These are phyloP conservation scores for Andrena cerasifolii DNA, from an alignment of 1,140 invertebrate species.

Conservation along the genomic window DNA sequence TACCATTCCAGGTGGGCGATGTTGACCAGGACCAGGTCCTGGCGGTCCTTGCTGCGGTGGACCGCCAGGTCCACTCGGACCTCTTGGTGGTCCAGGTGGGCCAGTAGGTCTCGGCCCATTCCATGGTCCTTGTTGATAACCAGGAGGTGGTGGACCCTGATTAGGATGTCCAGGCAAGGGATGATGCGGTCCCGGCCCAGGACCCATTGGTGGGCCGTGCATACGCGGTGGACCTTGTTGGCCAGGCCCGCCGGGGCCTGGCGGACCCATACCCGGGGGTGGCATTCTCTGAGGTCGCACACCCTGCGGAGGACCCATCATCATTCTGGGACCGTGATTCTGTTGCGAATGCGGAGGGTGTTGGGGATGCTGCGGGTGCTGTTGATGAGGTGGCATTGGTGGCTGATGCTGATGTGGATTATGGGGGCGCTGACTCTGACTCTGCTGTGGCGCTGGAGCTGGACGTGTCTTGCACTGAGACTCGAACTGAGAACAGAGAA, in stretches of 20 bases:
- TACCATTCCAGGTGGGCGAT: slow-evolving; percentile 88
- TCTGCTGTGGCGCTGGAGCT: slow-evolving; percentile 86
- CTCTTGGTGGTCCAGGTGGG: slow-evolving; percentile 82
- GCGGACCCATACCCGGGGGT: slow-evolving; percentile 86
- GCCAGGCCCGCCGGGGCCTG: slow-evolving; percentile 82
- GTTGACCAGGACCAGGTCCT: slow-evolving; percentile 85
- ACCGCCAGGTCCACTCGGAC: slow-evolving; percentile 80
- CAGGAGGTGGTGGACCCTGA: slow-evolving; percentile 82
- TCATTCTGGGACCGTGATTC: slow-evolving; percentile 86
- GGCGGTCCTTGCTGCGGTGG: slow-evolving; percentile 83
- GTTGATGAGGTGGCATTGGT: slow-evolving; percentile 81
- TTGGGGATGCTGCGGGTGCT: slow-evolving; percentile 80
- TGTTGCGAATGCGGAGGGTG: slow-evolving; percentile 83
- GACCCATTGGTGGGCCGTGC: slow-evolving; percentile 88
- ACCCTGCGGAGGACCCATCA: slow-evolving; percentile 86
- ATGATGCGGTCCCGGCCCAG: slow-evolving; percentile 81
- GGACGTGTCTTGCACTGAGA: slow-evolving; percentile 95
- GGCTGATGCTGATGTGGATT: slow-evolving; percentile 82
- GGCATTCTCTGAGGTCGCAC: slow-evolving; percentile 85
- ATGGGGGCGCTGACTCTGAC: slow-evolving; percentile 80
- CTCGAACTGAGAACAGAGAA: slow-evolving; percentile 87
- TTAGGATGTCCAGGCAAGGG: slow-evolving; percentile 82
- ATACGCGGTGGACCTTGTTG: slow-evolving; percentile 83
- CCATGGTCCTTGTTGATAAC: slow-evolving; percentile 85
- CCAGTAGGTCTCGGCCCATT: slow-evolving; percentile 84